Percentiles rank a stretch among this genome's conserved stretches.
Evolutionary conservation across 2,888 invertebrate species (phyloP).

Genomic region (Amiota communis): DNA sequence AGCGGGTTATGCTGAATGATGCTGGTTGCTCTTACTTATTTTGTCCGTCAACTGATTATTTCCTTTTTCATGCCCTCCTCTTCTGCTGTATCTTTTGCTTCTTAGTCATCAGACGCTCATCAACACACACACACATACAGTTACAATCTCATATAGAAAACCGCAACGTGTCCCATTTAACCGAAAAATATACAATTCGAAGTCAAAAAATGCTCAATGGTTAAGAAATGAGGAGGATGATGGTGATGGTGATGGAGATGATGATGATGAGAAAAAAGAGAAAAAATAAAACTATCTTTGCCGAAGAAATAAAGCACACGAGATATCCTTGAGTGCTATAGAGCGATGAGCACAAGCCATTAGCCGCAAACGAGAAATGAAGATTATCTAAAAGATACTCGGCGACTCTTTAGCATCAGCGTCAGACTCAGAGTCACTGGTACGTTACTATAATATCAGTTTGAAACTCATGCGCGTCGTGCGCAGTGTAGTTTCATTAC

Average conservation of each 20-base stretch:
- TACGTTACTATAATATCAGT: too few relatives aligned
- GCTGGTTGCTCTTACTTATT: too few relatives aligned
- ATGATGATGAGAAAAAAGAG: too few relatives aligned
- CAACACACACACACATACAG: constrained; percentile 49
- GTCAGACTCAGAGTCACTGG: background rate
- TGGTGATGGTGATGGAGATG: too few relatives aligned
- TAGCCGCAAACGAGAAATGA: constrained; percentile 66
- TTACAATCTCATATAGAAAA: constrained; percentile 29
- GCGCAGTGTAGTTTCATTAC: constrained; percentile 19
- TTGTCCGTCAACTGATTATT: constrained; percentile 7
- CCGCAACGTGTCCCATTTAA: constrained; percentile 65
- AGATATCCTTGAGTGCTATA: constrained; percentile 28
- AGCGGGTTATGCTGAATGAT: constrained; percentile 3
- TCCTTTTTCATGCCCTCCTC: background rate
- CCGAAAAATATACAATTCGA: constrained; percentile 37
- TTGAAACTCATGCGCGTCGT: background rate
- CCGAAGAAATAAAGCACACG: constrained; percentile 27
- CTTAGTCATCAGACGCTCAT: constrained; percentile 54
- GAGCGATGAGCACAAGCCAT: constrained; percentile 50
- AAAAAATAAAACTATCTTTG: constrained; percentile 15
- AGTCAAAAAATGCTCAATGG: too few relatives aligned
- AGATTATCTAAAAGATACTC: constrained; percentile 63
- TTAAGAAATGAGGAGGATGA: too few relatives aligned
- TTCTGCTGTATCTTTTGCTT: constrained; percentile 4
- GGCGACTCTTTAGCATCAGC: background rate